Evolutionary conservation across 1,140 invertebrate species (phyloP), one percentile per base, ranked within the genome.

Genomic region (Drosophila subobscura): DNA sequence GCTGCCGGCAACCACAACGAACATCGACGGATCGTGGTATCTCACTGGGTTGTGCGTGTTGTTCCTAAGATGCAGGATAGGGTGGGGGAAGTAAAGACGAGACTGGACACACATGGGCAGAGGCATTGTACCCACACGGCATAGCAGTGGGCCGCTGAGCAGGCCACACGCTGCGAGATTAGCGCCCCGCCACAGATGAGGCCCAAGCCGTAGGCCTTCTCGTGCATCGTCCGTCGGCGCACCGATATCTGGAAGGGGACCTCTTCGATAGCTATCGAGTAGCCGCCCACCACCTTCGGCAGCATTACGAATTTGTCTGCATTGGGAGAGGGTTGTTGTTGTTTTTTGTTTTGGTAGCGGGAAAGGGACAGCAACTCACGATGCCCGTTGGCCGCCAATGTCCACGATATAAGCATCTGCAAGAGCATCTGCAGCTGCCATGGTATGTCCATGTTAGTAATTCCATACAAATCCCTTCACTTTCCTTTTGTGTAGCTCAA

Each of bases 111-210:
- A 2, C 8, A 0, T 20, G 37, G 1, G 6, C 41, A 1, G 5
- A 3, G 16, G 5, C 14, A 20, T 23, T 23, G 45, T 14, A 77
- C 83, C 20, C 51, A 85, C 81, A 72, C 66, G 41, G 61, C 68
- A 60, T 64, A 85, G 14, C 81, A 85, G 29, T 85, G 81, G 10
- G 81, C 81, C 4, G 81, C 81, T 7, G 81, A 72, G 47, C 60
- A 61, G 50, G 78, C 44, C 12, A 81, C 40, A 5, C 81, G 68
- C 51, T 74, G 65, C 0, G 81, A 72, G 42, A 85, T 75, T 12
- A 85, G 8, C 3, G 83, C 23, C 8, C 81, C 81, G 14, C 81
- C 70, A 23, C 81, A 85, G 0, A 81, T 20, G 14, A 88, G 81
- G 1, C 83, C 83, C 40, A 14, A 8, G 5, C 77, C 65, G n/a